phyloP scores from a whole-genome alignment of 2,113 vertebrate genomes.

The Suricata suricatta region DNA sequence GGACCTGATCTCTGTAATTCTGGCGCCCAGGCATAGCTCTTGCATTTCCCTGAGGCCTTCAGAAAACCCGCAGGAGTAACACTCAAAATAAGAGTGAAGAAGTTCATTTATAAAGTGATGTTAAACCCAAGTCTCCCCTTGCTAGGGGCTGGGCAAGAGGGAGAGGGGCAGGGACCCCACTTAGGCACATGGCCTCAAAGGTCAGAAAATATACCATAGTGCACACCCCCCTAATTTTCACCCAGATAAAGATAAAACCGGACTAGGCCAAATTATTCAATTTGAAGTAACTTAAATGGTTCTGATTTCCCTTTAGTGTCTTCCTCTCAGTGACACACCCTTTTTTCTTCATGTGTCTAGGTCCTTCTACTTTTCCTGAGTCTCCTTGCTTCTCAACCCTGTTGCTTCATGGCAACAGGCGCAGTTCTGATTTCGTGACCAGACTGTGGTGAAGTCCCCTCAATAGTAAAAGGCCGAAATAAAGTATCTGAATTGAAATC shows the following conservation, averaged over 20 bases:
- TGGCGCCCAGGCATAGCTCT: not conserved
- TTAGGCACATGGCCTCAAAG: not conserved
- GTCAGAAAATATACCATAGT: not conserved
- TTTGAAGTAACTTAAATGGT: not conserved
- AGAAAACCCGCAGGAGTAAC: not conserved
- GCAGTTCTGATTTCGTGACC: not conserved
- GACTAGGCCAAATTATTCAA: not conserved
- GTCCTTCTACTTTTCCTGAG: not conserved
- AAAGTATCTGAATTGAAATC: not conserved
- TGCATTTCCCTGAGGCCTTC: not conserved
- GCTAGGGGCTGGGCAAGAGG: not conserved
- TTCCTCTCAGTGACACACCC: not conserved
- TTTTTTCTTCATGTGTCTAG: not conserved
- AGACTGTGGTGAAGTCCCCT: not conserved
- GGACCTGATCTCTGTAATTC: not conserved
- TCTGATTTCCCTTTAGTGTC: not conserved
- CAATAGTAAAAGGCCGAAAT: not conserved
- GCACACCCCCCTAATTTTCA: not conserved
- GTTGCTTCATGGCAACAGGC: accelerated
- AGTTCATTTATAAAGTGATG: not conserved
- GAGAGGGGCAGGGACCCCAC: not conserved
- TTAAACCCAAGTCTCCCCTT: not conserved
- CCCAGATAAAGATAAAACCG: not conserved
- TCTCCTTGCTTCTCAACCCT: not conserved
- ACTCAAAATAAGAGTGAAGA: not conserved